Percentiles rank a stretch among this genome's conserved stretches.
These are phyloP conservation scores for Megamerina dolium DNA, from an alignment of 2,888 invertebrate genomes.

Conservation along the genomic window DNA sequence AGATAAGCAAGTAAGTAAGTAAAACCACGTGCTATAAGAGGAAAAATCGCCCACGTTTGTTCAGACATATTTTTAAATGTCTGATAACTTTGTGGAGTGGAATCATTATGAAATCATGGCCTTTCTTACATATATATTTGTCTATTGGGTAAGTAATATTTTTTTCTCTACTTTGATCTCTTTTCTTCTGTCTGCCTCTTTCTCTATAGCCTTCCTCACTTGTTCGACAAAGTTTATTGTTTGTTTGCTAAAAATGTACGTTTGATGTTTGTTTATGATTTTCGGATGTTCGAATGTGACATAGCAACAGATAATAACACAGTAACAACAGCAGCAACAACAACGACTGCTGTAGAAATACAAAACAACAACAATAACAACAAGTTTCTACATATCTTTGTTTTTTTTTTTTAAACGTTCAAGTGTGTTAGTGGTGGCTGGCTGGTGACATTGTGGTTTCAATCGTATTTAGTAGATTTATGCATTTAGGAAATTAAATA, in stretches of 20 bases:
- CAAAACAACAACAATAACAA: conserved; percentile 7
- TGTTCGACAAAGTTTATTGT: too few relatives aligned
- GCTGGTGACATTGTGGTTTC: neutral
- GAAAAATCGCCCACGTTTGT: too few relatives aligned
- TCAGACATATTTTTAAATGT: too few relatives aligned
- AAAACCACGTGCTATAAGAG: too few relatives aligned
- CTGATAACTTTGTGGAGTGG: too few relatives aligned
- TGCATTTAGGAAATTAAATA: conserved; percentile 47
- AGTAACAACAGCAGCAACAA: conserved; percentile 6
- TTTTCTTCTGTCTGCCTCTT: too few relatives aligned
- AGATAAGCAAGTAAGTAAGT: too few relatives aligned
- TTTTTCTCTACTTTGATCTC: too few relatives aligned
- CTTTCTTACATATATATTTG: too few relatives aligned
- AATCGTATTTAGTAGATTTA: conserved; percentile 28
- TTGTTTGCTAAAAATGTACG: conserved; percentile 30
- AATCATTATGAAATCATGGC: too few relatives aligned
- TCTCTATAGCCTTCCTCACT: too few relatives aligned
- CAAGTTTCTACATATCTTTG: conserved; percentile 1
- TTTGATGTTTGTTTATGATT: conserved; percentile 45
- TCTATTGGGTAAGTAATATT: too few relatives aligned
- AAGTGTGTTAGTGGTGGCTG: neutral
- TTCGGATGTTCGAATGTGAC: conserved; percentile 32
- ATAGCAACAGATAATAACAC: conserved; percentile 6
- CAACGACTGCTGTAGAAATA: neutral
- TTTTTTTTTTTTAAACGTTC: conserved; percentile 10